Conservation (phyloP, 1,140 invertebrate species). For the Tenebrio molitor region DNA sequence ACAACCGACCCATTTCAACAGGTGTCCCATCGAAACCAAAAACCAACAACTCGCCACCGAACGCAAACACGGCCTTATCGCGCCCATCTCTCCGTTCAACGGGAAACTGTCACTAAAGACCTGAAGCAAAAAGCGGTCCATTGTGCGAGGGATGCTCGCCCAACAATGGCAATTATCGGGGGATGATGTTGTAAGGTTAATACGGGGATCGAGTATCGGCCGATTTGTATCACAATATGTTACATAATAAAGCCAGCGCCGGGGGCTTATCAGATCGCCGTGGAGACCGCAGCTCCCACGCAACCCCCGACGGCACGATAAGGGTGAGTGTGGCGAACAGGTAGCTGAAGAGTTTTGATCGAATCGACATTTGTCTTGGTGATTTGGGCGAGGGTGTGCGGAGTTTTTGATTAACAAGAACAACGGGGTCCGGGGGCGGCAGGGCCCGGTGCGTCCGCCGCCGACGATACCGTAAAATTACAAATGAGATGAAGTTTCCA, state of each 20-base stretch:
- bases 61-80: constrained; percentile 47
- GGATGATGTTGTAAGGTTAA: constrained; percentile 45
- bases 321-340: no score
- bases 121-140: constrained; percentile 9
- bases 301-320: constrained; percentile 4
- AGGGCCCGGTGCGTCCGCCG: no score
- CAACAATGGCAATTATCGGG: constrained; percentile 50
- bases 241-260: constrained; percentile 50
- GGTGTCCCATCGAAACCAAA: constrained; percentile 38
- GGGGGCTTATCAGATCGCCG: constrained; percentile 45
- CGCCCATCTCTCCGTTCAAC: constrained; percentile 4
- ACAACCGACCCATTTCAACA: constrained; percentile 19
- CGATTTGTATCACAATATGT: constrained; percentile 51
- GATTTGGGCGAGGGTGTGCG: no score
- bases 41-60: constrained; percentile 9
- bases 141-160: constrained; percentile 34
- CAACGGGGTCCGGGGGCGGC: no score
- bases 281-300: constrained; percentile 50
- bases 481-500: constrained; percentile 50
- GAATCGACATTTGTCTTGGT: no score
- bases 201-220: constrained; percentile 49
- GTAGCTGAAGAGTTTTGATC: no score
- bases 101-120: constrained; percentile 24
- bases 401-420: no score
- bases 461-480: constrained; percentile 49